Base-by-base conservation (phyloP, 2,888 invertebrate species). In the Torymus auratus region DNA sequence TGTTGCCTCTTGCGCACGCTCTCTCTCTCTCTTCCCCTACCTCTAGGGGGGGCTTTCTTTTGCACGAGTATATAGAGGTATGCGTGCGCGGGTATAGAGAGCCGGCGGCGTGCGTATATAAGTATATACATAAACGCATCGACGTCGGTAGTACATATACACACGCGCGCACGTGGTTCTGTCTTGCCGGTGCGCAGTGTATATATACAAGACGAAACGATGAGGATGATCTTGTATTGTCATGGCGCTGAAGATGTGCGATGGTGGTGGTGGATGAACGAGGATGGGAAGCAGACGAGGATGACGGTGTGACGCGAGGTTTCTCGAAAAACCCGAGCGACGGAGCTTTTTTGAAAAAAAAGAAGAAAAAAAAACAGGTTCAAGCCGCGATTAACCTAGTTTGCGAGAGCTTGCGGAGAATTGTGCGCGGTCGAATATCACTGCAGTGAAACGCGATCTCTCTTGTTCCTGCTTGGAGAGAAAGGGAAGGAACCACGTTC, bases 91-190 rank as follows among this genome's bases (percentile, higher is more conserved):
- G n/a, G n/a, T n/a, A n/a, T n/a, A n/a, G n/a, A n/a, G n/a, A n/a
- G n/a, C n/a, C n/a, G n/a, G n/a, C n/a, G 20, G 13, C 15, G 13
- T 17, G 52, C 53, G 58, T 17, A 28, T 60, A 17, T 52, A 15
- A 23, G 13, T 52, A 41, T 53, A 23, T 72, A 65, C 73, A 68
- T 62, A 78, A 20, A 67, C 75, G 82, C 68, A 68, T 60, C 71
- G 75, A 28, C 28, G 28, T 28, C 28, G 28, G 3, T 4, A 4
- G 28, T 4, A 7, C 28, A 28, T 7, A 28, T 28, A 28, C 28
- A 28, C 28, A 70, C 53, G 64, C 55, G 76, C 76, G 79, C 81
- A 80, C 83, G 83, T 78, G 79, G 79, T 76, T 79, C 81, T 77
- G 81, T 60, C 64, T 67, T 67, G 56, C 55, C 68, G 70, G 74